Conservation (phyloP, 2,888 invertebrate genomes). For the Drosophila lutescens region DNA sequence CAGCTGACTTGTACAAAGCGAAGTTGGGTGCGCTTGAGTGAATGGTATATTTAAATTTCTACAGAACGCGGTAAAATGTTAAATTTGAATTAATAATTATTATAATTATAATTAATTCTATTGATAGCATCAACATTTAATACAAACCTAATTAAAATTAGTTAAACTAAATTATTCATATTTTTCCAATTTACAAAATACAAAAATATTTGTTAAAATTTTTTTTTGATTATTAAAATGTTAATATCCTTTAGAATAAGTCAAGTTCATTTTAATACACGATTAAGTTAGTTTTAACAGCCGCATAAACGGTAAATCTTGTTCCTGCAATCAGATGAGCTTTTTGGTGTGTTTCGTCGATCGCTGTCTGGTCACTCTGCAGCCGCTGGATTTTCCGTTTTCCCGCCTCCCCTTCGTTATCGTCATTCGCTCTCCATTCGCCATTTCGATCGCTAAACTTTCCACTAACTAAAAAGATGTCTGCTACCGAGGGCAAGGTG, state of each 20-base stretch:
- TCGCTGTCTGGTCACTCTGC: constrained; percentile 14
- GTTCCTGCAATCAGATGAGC: neutral
- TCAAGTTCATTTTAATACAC: neutral
- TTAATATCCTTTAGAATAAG: too few relatives aligned
- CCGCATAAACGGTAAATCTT: neutral
- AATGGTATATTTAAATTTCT: neutral
- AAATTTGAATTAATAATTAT: too few relatives aligned
- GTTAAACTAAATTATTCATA: too few relatives aligned
- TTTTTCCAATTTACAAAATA: too few relatives aligned
- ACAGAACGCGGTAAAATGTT: too few relatives aligned
- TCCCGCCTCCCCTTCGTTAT: constrained; percentile 16
- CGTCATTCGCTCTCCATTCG: constrained; percentile 8
- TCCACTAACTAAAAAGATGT: constrained; percentile 52
- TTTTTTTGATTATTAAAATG: too few relatives aligned
- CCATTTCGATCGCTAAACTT: constrained; percentile 25
- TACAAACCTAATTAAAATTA: too few relatives aligned
- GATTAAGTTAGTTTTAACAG: too few relatives aligned
- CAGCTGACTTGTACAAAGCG: constrained; percentile 12
- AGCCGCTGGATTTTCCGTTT: constrained; percentile 7
- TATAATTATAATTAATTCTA: too few relatives aligned
- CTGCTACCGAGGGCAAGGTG: constrained; percentile 76
- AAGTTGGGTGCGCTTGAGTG: constrained; percentile 5
- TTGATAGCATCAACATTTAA: too few relatives aligned
- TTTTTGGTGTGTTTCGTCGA: neutral
- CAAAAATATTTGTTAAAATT: too few relatives aligned